These are phyloP conservation scores for Romanogobio albipinnatus DNA, from an alignment of 2,113 vertebrate species.

Conservation along the genomic window DNA sequence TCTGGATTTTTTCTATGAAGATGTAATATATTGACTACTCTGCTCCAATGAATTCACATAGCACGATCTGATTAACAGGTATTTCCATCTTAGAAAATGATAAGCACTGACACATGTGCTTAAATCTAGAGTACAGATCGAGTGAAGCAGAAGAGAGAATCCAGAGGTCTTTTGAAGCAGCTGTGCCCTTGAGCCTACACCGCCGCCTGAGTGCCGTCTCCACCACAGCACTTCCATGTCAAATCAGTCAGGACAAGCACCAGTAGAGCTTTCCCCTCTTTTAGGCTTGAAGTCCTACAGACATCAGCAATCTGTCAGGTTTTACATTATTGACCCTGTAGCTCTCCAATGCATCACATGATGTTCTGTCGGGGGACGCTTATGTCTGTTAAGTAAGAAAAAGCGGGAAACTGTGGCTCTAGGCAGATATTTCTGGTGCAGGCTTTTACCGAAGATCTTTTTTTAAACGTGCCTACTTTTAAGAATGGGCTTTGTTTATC, in stretches of 20 bases:
- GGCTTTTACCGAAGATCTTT: background rate
- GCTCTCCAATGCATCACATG: conserved; percentile 7
- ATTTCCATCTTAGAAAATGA: background rate
- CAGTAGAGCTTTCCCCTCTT: conserved; percentile 17
- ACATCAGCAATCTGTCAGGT: conserved; percentile 39
- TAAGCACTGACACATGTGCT: conserved; percentile 7
- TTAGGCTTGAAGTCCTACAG: conserved; percentile 11
- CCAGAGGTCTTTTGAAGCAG: conserved; percentile 10
- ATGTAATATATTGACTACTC: background rate
- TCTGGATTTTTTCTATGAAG: conserved; percentile 29
- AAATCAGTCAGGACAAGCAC: conserved; percentile 26
- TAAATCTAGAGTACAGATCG: conserved; percentile 21
- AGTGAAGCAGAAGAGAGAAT: background rate
- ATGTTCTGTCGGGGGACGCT: background rate
- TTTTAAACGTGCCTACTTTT: background rate
- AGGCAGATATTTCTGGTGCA: background rate
- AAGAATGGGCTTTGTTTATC: background rate
- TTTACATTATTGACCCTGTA: conserved; percentile 19
- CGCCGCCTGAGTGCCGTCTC: background rate
- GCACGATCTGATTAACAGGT: background rate
- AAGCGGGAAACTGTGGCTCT: background rate
- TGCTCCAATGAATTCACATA: background rate
- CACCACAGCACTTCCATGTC: conserved; percentile 33
- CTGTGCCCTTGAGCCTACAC: conserved; percentile 36
- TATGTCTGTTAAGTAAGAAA: conserved; percentile 25